Evolutionary conservation across 2,113 vertebrate species (phyloP).

Genomic region (Drymodes brunneopygia): DNA sequence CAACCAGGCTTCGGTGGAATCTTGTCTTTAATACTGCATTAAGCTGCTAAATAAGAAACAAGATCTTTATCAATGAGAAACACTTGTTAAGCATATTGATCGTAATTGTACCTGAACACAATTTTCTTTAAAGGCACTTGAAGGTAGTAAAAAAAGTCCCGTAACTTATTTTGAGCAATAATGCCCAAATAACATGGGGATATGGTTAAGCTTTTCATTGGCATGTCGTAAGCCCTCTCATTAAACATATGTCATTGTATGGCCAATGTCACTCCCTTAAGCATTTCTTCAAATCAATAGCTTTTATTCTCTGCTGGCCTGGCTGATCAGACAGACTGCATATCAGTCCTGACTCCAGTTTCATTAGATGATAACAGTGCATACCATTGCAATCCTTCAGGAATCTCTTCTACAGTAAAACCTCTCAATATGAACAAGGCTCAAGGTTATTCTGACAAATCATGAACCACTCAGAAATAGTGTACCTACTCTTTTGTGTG

Average conservation of each 20-base stretch:
- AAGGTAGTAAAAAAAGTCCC: slow-evolving; percentile 49
- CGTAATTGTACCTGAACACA: not conserved
- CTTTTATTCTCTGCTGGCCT: not conserved
- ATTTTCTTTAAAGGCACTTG: slow-evolving; percentile 14
- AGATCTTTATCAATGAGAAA: not conserved
- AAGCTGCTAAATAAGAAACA: not conserved
- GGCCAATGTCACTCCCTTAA: slow-evolving; percentile 46
- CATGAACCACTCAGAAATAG: not conserved
- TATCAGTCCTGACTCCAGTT: slow-evolving; percentile 5
- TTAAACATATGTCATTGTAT: slow-evolving; percentile 42
- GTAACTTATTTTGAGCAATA: slow-evolving; percentile 43
- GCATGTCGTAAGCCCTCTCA: slow-evolving; percentile 21
- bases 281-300: slow-evolving; percentile 47
- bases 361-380: not conserved
- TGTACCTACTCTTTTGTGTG: not conserved
- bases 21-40: not conserved
- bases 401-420: not conserved
- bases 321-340: slow-evolving; percentile 32
- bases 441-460: not conserved
- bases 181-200: not conserved
- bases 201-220: slow-evolving; percentile 45
- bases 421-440: not conserved
- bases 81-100: not conserved
- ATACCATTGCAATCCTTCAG: not conserved
- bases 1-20: not conserved